Conservation (phyloP, 2,888 invertebrate genomes). For the Drosophila setosimentum region DNA sequence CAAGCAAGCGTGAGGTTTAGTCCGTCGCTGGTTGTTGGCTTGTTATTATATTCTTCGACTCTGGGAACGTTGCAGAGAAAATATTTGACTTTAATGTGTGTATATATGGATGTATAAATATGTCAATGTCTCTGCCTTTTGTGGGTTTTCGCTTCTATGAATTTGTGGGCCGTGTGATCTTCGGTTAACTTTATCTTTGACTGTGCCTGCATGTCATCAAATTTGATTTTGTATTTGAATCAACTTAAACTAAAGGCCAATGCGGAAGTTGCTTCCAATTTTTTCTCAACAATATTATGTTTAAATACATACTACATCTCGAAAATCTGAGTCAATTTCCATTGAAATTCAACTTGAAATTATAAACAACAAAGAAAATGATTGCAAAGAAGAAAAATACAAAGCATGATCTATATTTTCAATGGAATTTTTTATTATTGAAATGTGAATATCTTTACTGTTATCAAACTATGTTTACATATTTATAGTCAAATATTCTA, state of each 20-base stretch:
- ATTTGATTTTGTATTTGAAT: constrained; percentile 32
- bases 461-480: neutral
- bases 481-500: neutral
- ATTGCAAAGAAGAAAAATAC: neutral
- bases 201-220: constrained; percentile 6
- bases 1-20: constrained; percentile 58
- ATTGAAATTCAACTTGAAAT: neutral
- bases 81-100: constrained; percentile 70
- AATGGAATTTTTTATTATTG: neutral
- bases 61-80: constrained; percentile 68
- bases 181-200: constrained; percentile 1
- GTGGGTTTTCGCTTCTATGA: constrained; percentile 46
- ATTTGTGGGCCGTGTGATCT: constrained; percentile 48
- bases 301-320: neutral
- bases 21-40: constrained; percentile 17
- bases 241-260: constrained; percentile 5
- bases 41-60: constrained; percentile 32
- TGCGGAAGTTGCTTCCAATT: constrained; percentile 9
- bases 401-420: neutral
- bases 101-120: constrained; percentile 67
- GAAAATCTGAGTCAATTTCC: neutral
- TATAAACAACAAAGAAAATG: neutral
- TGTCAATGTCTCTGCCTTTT: constrained; percentile 65
- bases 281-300: neutral
- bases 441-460: neutral